A percentile compares a stretch with the other conserved stretches of the same genome.
phyloP scores from a whole-genome alignment of 2,888 invertebrate species.

The Chesias legatella region DNA sequence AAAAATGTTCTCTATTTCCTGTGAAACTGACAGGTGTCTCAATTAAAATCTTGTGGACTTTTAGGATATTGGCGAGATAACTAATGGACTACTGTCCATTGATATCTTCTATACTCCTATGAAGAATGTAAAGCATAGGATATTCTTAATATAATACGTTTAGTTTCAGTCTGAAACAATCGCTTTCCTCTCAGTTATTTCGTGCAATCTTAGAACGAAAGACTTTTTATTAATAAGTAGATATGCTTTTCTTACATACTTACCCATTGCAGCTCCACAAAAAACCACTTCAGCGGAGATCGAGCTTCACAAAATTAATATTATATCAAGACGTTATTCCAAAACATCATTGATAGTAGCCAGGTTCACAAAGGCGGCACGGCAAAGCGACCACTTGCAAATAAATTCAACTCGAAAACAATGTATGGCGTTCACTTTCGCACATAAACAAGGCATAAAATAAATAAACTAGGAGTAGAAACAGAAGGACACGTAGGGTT shows the following conservation, averaged over 20 bases:
- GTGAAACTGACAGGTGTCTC: constrained; percentile 70
- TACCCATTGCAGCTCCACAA: too few species aligned
- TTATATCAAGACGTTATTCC: not conserved
- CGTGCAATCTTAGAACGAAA: too few species aligned
- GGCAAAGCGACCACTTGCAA: constrained; percentile 15
- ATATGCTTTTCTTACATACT: too few species aligned
- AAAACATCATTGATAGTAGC: constrained; percentile 4
- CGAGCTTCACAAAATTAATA: constrained; percentile 5
- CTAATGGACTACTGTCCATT: too few species aligned
- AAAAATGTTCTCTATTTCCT: constrained; percentile 49
- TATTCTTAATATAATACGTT: too few species aligned
- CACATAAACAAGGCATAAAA: constrained; percentile 72
- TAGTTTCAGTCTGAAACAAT: too few species aligned
- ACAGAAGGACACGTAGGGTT: constrained; percentile 69
- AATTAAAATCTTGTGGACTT: constrained; percentile 42
- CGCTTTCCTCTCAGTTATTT: too few species aligned
- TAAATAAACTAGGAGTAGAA: constrained; percentile 72
- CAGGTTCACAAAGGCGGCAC: constrained; percentile 19
- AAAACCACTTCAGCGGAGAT: not conserved
- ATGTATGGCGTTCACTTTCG: constrained; percentile 43
- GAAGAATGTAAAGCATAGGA: too few species aligned
- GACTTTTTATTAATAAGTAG: too few species aligned
- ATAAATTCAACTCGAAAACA: constrained; percentile 26
- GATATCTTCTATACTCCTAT: too few species aligned
- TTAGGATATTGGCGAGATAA: too few species aligned